These are phyloP conservation scores for Anolis sagrei DNA, from an alignment of 2,113 vertebrate species.

Conservation along the genomic window DNA sequence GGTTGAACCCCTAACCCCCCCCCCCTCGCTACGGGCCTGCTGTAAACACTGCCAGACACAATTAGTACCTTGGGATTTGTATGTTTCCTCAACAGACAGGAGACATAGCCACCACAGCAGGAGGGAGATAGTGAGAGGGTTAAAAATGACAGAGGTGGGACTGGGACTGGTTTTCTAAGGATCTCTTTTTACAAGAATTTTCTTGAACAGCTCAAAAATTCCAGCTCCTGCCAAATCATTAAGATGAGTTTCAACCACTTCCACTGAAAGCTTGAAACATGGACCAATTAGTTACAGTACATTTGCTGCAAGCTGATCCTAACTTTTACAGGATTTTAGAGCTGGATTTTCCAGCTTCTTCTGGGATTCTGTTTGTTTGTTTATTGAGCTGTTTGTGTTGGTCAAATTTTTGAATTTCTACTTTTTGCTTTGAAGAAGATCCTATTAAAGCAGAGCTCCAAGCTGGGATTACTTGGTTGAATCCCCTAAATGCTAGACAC, in stretches of 20 bases:
- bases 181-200: neutral
- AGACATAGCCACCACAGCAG: neutral
- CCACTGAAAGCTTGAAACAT: neutral
- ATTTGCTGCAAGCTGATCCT: neutral
- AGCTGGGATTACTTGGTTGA: neutral
- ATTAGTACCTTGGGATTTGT: neutral
- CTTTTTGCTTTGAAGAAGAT: constrained; percentile 11
- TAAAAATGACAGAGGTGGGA: too few relatives aligned
- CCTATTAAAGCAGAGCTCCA: neutral
- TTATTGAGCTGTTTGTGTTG: constrained; percentile 11
- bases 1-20: too few relatives aligned
- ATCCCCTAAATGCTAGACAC: neutral
- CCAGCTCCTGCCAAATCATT: neutral
- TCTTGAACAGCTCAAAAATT: neutral
- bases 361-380: neutral
- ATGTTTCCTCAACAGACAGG: neutral
- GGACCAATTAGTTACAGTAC: neutral
- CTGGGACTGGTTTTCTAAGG: neutral
- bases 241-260: neutral
- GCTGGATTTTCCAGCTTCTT: neutral
- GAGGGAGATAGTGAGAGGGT: too few relatives aligned
- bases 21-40: too few relatives aligned
- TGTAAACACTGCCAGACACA: neutral
- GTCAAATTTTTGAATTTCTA: neutral
- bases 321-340: neutral